These are phyloP conservation scores for Marronus borbonicus DNA, from an alignment of 2,888 invertebrate genomes.

Conservation along the genomic window DNA sequence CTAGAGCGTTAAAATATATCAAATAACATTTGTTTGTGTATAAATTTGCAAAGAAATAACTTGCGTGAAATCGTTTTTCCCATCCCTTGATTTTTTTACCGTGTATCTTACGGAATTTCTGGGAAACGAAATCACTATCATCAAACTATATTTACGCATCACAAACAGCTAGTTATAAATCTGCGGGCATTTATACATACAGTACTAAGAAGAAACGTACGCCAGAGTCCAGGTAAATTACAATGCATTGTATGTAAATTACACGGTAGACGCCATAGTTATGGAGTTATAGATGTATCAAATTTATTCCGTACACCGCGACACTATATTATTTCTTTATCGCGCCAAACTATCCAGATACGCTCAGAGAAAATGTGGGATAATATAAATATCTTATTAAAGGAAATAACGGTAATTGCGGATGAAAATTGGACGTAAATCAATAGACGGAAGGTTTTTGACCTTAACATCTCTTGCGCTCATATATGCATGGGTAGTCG, in stretches of 20 bases:
- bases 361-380: conserved; percentile 35
- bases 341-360: conserved; percentile 45
- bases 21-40: too few species aligned
- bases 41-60: too few species aligned
- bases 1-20: too few species aligned
- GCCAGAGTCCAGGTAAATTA: conserved; percentile 34
- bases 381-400: conserved; percentile 47
- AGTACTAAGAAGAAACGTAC: conserved; percentile 26
- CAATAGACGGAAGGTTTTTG: conserved; percentile 49
- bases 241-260: conserved; percentile 49
- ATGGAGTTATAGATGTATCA: conserved; percentile 44
- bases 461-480: conserved; percentile 41
- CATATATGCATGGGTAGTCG: conserved; percentile 42
- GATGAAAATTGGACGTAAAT: conserved; percentile 46
- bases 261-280: conserved; percentile 25
- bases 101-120: conserved; percentile 1
- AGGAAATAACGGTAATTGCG: conserved; percentile 46
- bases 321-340: conserved; percentile 43
- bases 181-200: not conserved
- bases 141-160: conserved; percentile 14
- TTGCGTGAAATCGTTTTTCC: too few species aligned
- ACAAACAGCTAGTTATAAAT: conserved; percentile 7
- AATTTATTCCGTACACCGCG: conserved; percentile 31
- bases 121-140: not conserved
- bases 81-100: not conserved